Conservation (phyloP, 2,113 vertebrate species). For the Ceyx melanurus region DNA sequence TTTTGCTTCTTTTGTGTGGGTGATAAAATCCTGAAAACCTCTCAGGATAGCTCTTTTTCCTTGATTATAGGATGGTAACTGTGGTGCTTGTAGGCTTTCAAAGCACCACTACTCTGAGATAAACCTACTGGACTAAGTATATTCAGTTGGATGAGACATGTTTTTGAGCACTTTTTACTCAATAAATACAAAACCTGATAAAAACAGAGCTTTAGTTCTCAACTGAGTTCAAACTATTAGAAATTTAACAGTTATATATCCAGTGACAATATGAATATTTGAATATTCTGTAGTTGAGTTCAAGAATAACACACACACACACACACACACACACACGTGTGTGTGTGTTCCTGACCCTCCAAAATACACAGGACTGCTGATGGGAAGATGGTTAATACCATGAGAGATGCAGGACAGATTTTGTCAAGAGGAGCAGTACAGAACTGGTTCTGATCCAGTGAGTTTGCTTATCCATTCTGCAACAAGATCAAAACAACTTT, state of each 20-base stretch:
- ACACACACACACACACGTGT: not conserved
- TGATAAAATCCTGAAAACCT: constrained; percentile 27
- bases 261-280: not conserved
- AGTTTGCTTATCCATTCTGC: constrained; percentile 1
- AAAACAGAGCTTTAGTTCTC: constrained; percentile 23
- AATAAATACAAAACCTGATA: constrained; percentile 11
- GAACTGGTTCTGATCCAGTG: not conserved
- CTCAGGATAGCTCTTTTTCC: not conserved
- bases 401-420: not conserved
- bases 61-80: not conserved
- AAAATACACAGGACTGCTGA: not conserved
- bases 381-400: not conserved
- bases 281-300: not conserved
- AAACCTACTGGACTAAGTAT: not conserved
- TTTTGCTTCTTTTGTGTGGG: not conserved
- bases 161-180: constrained; percentile 21
- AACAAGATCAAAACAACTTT: constrained; percentile 10
- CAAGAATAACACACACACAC: not conserved
- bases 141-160: not conserved
- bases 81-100: not conserved
- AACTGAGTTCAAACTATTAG: not conserved
- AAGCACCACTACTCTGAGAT: not conserved
- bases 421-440: not conserved
- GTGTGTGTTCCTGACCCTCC: rapidly evolving
- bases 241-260: not conserved